phyloP scores from a whole-genome alignment of 2,113 vertebrate genomes.

The Xiphophorus maculatus region DNA sequence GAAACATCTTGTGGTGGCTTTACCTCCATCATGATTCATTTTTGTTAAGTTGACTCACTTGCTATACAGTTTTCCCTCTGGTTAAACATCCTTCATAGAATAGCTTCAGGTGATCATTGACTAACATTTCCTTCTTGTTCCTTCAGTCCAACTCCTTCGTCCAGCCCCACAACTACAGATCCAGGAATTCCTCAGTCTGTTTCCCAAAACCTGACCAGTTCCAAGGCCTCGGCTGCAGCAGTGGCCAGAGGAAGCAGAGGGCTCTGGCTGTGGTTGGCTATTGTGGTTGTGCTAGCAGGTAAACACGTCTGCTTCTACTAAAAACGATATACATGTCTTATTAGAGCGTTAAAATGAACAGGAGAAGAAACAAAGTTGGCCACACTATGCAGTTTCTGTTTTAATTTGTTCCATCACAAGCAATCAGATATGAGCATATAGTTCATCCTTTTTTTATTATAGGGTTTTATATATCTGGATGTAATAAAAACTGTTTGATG shows the following conservation, averaged over 20 bases:
- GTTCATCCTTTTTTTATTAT: too few relatives aligned
- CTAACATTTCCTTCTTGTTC: background rate
- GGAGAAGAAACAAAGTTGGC: background rate
- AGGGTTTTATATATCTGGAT: background rate
- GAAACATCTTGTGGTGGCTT: background rate
- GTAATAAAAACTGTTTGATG: background rate
- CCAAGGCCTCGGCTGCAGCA: conserved; percentile 56
- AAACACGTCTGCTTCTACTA: background rate
- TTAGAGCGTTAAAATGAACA: background rate
- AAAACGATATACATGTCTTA: background rate
- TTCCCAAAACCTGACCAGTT: conserved; percentile 45
- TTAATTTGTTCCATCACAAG: background rate
- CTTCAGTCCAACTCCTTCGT: conserved; percentile 58
- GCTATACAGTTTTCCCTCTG: conserved; percentile 7
- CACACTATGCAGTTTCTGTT: background rate
- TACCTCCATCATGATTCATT: conserved; percentile 8
- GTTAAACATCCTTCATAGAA: too few relatives aligned
- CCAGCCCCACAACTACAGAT: conserved; percentile 50
- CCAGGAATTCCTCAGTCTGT: conserved; percentile 36
- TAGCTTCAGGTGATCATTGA: background rate
- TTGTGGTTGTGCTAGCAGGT: conserved; percentile 84
- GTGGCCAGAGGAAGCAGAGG: conserved; percentile 75
- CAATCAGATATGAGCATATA: background rate
- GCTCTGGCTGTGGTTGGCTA: conserved; percentile 80
- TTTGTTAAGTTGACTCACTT: conserved; percentile 35